Conservation (phyloP, 2,888 invertebrate species). For the Drosophila helvetica region DNA sequence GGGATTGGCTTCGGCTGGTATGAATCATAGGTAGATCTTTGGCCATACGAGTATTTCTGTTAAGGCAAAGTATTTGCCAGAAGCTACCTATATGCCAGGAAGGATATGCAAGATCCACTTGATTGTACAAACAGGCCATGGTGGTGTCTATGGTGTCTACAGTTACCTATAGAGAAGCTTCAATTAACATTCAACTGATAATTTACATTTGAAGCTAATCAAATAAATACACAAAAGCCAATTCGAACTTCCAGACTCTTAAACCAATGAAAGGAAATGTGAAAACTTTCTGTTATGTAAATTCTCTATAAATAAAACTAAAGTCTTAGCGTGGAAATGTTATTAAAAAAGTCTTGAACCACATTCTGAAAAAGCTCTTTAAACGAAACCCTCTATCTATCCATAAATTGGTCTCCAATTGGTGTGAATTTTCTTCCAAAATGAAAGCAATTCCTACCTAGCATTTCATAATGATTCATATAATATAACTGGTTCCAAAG, state of each 20-base stretch:
- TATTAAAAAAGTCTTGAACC: background rate
- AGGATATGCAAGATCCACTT: too few relatives aligned
- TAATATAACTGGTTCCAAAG: background rate
- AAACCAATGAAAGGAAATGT: background rate
- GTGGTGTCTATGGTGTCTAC: background rate
- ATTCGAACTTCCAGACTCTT: background rate
- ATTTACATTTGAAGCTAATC: background rate
- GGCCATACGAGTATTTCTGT: background rate
- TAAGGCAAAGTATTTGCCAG: background rate
- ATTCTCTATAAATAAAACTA: background rate
- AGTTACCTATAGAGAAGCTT: background rate
- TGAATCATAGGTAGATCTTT: slow-evolving; percentile 22
- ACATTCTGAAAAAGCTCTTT: too few relatives aligned
- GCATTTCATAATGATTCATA: background rate
- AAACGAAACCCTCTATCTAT: too few relatives aligned
- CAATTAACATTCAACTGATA: too few relatives aligned
- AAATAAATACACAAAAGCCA: background rate
- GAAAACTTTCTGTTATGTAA: background rate
- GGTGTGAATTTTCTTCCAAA: background rate
- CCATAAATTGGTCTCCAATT: background rate
- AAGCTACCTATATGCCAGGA: too few relatives aligned
- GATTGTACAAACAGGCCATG: background rate
- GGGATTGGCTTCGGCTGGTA: slow-evolving; percentile 7
- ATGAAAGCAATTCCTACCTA: background rate
- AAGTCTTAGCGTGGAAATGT: background rate